Percentiles rank a stretch among this genome's conserved stretches.
phyloP scores from a whole-genome alignment of 2,797 vertebrate genomes.

The Chiroxiphia lanceolata region DNA sequence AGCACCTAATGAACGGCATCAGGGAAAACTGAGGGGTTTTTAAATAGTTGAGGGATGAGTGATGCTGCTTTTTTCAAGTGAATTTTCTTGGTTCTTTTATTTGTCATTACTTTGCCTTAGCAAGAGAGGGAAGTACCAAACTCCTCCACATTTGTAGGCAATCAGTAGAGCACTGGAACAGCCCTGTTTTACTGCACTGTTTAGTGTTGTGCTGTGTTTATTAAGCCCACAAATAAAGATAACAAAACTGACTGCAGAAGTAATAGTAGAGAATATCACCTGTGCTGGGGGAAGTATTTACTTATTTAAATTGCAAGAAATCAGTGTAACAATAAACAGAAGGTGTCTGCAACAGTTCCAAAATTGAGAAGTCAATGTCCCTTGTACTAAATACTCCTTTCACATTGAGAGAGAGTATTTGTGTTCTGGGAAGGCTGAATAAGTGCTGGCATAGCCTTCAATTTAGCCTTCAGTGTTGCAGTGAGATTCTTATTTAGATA shows the following conservation, averaged over 20 bases:
- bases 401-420: fast-evolving
- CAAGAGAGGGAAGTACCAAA: not conserved
- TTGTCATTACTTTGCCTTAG: not conserved
- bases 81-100: not conserved
- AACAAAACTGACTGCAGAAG: not conserved
- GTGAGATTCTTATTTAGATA: not conserved
- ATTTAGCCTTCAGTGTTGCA: not conserved
- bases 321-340: not conserved
- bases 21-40: not conserved
- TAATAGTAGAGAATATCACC: not conserved
- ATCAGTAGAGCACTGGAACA: not conserved
- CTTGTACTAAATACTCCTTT: not conserved
- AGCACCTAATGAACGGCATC: not conserved
- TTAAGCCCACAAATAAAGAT: not conserved
- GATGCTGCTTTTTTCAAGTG: not conserved
- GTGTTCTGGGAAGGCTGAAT: not conserved
- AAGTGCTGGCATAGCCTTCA: not conserved
- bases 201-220: not conserved
- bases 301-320: not conserved
- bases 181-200: not conserved
- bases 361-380: not conserved
- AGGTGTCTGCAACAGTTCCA: not conserved
- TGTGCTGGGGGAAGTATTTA: not conserved
- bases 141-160: not conserved
- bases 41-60: not conserved